These are phyloP conservation scores for Aphelocoma californica DNA, from an alignment of 2,797 vertebrate species.

Conservation along the genomic window DNA sequence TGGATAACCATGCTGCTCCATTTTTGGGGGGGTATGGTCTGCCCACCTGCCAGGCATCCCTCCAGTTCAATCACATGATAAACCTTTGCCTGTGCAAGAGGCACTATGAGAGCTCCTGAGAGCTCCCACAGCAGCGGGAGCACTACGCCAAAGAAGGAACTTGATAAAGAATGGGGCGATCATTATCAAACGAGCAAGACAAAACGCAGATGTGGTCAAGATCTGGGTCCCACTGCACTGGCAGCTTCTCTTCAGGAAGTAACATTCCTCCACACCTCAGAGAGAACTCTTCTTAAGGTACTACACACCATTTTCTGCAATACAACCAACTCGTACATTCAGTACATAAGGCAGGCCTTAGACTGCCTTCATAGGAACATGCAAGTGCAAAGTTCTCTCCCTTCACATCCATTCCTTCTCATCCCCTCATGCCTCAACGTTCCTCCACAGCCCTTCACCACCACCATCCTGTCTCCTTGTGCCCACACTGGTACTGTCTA, in stretches of 20 bases:
- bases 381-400: not conserved
- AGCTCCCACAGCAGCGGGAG: not conserved
- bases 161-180: not conserved
- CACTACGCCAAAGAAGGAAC: fast-evolving
- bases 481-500: not conserved
- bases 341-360: not conserved
- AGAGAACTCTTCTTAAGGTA: not conserved
- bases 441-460: not conserved
- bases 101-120: fast-evolving
- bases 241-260: not conserved
- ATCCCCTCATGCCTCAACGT: not conserved
- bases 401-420: not conserved
- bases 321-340: fast-evolving
- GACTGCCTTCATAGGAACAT: not conserved
- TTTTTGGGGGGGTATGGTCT: not conserved
- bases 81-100: not conserved
- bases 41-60: fast-evolving
- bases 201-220: not conserved
- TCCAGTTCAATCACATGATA: not conserved
- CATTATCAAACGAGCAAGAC: not conserved
- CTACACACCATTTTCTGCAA: not conserved
- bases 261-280: not conserved
- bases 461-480: not conserved
- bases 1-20: not conserved
- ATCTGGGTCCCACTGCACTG: not conserved